phyloP scores from a whole-genome alignment of 2,888 invertebrate species.

The Netelia inedita region DNA sequence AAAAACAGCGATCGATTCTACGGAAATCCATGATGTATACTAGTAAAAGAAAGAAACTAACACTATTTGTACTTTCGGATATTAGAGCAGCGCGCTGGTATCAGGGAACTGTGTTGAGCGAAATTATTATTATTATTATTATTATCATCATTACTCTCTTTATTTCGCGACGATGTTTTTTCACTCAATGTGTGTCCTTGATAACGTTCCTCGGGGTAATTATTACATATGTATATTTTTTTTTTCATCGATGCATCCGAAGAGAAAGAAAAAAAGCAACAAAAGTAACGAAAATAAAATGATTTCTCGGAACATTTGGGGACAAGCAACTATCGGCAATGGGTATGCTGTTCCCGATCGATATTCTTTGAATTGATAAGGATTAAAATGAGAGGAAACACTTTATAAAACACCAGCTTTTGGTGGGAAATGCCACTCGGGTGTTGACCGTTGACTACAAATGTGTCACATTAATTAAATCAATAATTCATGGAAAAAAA shows the following conservation, averaged over 20 bases:
- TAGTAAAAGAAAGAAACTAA: slow-evolving; percentile 78
- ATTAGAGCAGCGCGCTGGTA: slow-evolving; percentile 81
- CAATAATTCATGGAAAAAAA: slow-evolving; percentile 2
- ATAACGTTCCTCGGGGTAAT: slow-evolving; percentile 35
- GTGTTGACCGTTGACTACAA: slow-evolving; percentile 27
- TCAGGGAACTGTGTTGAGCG: slow-evolving; percentile 80
- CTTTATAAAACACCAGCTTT: slow-evolving; percentile 34
- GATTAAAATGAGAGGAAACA: neutral
- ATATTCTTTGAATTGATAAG: neutral
- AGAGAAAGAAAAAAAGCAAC: slow-evolving; percentile 10
- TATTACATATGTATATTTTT: slow-evolving; percentile 11
- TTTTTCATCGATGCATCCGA: slow-evolving; percentile 16
- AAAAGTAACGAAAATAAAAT: slow-evolving; percentile 2
- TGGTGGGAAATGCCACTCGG: slow-evolving; percentile 21
- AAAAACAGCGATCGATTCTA: slow-evolving; percentile 76
- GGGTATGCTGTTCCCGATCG: neutral
- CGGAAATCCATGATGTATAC: slow-evolving; percentile 81
- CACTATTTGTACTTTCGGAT: slow-evolving; percentile 83
- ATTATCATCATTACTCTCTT: neutral
- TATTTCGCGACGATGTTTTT: neutral
- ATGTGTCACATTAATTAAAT: slow-evolving; percentile 25
- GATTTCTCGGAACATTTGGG: neutral
- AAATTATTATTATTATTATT: slow-evolving; percentile 18
- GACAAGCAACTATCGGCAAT: neutral
- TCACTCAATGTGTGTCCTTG: slow-evolving; percentile 30